These are phyloP conservation scores for Myrmecophaga tridactyla DNA, from an alignment of 2,113 vertebrate genomes.

Conservation along the genomic window DNA sequence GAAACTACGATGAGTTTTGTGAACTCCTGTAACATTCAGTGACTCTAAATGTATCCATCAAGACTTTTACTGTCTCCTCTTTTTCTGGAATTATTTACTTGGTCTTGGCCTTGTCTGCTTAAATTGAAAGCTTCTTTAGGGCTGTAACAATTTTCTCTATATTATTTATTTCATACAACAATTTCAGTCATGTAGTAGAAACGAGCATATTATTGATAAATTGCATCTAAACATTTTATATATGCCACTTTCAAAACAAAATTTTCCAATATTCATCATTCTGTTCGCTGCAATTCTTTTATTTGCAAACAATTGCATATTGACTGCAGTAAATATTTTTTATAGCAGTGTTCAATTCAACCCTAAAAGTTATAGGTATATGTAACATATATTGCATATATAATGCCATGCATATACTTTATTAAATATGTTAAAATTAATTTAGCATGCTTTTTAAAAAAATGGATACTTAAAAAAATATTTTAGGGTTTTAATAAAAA, in stretches of 20 bases:
- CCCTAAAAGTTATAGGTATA: background rate
- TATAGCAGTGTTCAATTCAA: background rate
- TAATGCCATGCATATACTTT: background rate
- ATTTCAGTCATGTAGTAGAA: background rate
- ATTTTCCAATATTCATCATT: background rate
- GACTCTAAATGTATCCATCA: background rate
- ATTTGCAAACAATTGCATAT: background rate
- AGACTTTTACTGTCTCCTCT: background rate
- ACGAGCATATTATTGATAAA: background rate
- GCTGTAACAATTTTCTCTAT: background rate
- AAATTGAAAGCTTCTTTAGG: background rate
- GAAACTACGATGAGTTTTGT: background rate
- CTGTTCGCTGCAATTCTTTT: background rate
- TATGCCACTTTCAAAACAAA: background rate
- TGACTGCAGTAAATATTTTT: background rate
- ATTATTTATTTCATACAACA: background rate
- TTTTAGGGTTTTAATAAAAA: background rate
- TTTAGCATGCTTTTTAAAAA: background rate
- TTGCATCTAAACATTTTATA: background rate
- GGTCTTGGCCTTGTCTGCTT: background rate
- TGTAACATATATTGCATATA: background rate
- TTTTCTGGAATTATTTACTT: background rate
- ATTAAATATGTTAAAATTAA: constrained; percentile 5
- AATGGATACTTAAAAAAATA: background rate
- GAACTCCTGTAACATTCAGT: background rate